These are phyloP conservation scores for Hesperophylax magnus DNA, from an alignment of 1,140 invertebrate species.

Conservation along the genomic window DNA sequence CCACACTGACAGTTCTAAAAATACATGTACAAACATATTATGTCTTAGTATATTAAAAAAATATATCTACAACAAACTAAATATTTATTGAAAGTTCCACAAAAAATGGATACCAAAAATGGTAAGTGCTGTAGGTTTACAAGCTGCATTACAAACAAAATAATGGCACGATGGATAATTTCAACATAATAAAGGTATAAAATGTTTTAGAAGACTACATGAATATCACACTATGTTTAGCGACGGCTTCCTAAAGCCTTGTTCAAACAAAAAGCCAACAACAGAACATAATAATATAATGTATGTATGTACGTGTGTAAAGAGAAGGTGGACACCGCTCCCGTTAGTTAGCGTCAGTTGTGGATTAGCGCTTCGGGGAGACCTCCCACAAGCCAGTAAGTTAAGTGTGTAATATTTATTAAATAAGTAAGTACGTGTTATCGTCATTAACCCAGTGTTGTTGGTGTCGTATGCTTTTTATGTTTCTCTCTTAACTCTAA, in stretches of 20 bases:
- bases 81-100: slow-evolving; percentile 41
- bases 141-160: slow-evolving; percentile 30
- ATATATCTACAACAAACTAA: slow-evolving; percentile 37
- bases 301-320: slow-evolving; percentile 59
- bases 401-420: slow-evolving; percentile 54
- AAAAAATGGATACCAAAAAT: slow-evolving; percentile 42
- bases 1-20: slow-evolving; percentile 38
- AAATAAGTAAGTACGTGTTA: slow-evolving; percentile 58
- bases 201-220: slow-evolving; percentile 57
- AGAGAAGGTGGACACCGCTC: no score
- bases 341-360: no score
- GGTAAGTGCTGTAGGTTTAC: slow-evolving; percentile 38
- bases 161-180: slow-evolving; percentile 52
- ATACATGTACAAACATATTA: slow-evolving; percentile 37
- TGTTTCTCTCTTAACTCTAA: slow-evolving; percentile 55
- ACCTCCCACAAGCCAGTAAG: slow-evolving; percentile 9
- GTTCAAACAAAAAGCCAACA: slow-evolving; percentile 51
- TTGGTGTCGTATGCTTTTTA: slow-evolving; percentile 43
- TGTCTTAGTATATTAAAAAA: slow-evolving; percentile 36
- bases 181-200: slow-evolving; percentile 52
- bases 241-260: slow-evolving; percentile 52
- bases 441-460: slow-evolving; percentile 14
- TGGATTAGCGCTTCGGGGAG: no score
- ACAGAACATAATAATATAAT: slow-evolving; percentile 68
- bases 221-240: slow-evolving; percentile 59